Evolutionary conservation across 2,113 vertebrate genomes (phyloP).

Genomic region (Craseonycteris thonglongyai): DNA sequence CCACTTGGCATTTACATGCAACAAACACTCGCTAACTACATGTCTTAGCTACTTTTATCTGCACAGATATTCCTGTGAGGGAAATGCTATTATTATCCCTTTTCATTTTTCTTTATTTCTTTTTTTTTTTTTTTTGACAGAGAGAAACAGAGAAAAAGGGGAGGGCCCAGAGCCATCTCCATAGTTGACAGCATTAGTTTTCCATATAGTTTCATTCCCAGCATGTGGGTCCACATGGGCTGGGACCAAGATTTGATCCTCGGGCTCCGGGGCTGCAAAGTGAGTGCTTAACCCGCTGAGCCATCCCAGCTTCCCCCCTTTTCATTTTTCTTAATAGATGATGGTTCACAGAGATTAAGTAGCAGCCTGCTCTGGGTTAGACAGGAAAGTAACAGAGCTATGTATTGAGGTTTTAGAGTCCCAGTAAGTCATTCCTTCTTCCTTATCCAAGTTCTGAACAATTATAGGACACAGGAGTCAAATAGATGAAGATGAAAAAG

Average conservation of each 20-base stretch:
- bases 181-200: too few relatives aligned
- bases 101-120: too few relatives aligned
- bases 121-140: too few relatives aligned
- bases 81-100: background rate
- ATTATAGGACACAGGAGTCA: background rate
- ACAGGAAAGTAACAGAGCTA: background rate
- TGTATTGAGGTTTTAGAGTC: background rate
- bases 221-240: too few relatives aligned
- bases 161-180: too few relatives aligned
- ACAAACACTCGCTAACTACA: background rate
- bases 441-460: background rate
- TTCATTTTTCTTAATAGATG: background rate
- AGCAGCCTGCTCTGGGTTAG: background rate
- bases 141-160: too few relatives aligned
- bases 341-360: background rate
- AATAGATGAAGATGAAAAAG: background rate
- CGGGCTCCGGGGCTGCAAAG: too few relatives aligned
- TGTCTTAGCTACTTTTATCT: background rate
- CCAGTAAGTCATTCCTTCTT: background rate
- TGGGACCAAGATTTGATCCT: too few relatives aligned
- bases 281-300: too few relatives aligned
- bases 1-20: background rate
- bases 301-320: too few relatives aligned
- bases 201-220: too few relatives aligned
- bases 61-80: background rate